Conservation (phyloP, 2,113 vertebrate genomes). For the Xyrauchen texanus region DNA sequence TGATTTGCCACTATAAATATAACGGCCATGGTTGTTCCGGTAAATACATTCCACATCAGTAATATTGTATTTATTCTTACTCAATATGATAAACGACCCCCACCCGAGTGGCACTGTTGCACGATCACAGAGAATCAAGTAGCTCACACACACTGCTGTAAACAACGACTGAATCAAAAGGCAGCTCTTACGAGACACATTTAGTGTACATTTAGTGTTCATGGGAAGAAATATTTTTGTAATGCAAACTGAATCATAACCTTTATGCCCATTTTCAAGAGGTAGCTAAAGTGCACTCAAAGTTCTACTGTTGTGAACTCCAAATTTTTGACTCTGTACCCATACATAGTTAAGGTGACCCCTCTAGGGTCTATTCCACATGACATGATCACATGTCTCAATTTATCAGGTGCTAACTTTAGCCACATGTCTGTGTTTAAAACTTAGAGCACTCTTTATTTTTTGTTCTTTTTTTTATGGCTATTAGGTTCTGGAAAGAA, state of each 20-base stretch:
- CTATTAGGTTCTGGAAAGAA: too few relatives aligned
- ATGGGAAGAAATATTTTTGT: too few relatives aligned
- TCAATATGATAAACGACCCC: too few relatives aligned
- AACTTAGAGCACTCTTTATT: not conserved
- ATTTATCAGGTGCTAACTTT: slow-evolving; percentile 65
- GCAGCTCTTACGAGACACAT: too few relatives aligned
- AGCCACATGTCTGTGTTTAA: slow-evolving; percentile 39
- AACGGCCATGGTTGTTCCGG: not conserved
- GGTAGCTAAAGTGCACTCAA: not conserved
- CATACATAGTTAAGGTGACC: slow-evolving; percentile 60
- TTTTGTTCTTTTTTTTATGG: not conserved
- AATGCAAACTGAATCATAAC: too few relatives aligned
- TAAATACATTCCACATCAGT: not conserved
- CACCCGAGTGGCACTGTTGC: too few relatives aligned
- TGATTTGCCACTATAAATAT: not conserved
- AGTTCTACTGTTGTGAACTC: not conserved
- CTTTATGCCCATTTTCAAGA: not conserved
- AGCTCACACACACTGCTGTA: too few relatives aligned
- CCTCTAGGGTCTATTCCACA: slow-evolving; percentile 18
- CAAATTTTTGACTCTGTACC: slow-evolving; percentile 54
- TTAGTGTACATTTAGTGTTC: too few relatives aligned
- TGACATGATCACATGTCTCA: slow-evolving; percentile 64
- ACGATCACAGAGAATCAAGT: too few relatives aligned
- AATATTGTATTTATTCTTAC: too few relatives aligned
- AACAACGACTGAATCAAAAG: too few relatives aligned